These are phyloP conservation scores for Halocynthia aurantium DNA, from an alignment of 23 tunicate species.

Conservation along the genomic window DNA sequence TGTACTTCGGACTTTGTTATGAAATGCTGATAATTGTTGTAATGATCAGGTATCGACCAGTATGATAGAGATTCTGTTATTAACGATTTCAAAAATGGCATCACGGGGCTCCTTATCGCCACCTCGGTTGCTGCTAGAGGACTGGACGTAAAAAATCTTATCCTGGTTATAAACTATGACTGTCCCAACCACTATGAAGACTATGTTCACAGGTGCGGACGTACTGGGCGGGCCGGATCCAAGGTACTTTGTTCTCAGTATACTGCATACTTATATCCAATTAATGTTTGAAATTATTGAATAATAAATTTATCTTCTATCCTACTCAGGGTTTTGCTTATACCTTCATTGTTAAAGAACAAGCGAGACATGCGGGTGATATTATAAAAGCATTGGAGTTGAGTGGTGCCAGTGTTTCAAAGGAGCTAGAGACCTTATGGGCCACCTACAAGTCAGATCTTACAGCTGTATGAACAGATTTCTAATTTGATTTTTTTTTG, in stretches of 20 bases:
- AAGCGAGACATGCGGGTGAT: conserved; percentile 95
- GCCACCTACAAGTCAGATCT: conserved; percentile 68
- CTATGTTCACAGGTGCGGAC: conserved; percentile 97
- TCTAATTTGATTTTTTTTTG: neutral
- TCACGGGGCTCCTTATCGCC: conserved; percentile 74
- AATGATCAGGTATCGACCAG: conserved; percentile 83
- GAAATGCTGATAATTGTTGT: neutral
- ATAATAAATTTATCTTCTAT: neutral
- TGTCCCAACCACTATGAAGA: conserved; percentile 99
- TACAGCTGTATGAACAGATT: conserved; percentile 37
- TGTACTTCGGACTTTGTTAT: neutral
- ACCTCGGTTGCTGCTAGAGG: conserved; percentile 99
- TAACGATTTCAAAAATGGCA: conserved; percentile 90
- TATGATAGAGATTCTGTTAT: conserved; percentile 98
- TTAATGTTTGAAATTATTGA: neutral
- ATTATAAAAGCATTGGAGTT: conserved; percentile 93
- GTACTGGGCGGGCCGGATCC: conserved; percentile 98
- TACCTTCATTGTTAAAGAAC: conserved; percentile 86
- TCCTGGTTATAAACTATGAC: conserved; percentile 81
- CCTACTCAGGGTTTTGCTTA: conserved; percentile 58
- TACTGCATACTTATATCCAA: neutral
- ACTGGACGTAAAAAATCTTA: conserved; percentile 86
- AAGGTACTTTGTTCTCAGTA: conserved; percentile 31
- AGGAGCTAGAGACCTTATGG: conserved; percentile 65
- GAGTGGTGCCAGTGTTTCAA: conserved; percentile 64